Evolutionary conservation across 2,888 invertebrate genomes (phyloP).

Genomic region (Chydorus sphaericus): DNA sequence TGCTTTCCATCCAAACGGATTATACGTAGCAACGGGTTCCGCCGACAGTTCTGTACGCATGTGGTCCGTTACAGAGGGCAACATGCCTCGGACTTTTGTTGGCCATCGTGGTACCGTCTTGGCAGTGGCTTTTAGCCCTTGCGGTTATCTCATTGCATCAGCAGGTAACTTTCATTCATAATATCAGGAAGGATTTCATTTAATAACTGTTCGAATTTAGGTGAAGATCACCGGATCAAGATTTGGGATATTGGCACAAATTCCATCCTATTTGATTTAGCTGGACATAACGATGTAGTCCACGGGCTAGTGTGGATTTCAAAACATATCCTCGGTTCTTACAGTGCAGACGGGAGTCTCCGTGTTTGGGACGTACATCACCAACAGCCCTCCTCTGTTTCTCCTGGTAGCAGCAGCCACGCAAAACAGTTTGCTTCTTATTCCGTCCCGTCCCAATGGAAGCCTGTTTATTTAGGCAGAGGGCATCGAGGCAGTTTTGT

Average conservation of each 20-base stretch:
- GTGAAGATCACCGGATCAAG: slow-evolving; percentile 52
- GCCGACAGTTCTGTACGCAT: slow-evolving; percentile 75
- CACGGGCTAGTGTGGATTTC: slow-evolving; percentile 45
- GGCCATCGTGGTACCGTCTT: slow-evolving; percentile 62
- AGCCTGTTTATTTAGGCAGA: background rate
- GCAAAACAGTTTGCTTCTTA: background rate
- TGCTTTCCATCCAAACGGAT: slow-evolving; percentile 84
- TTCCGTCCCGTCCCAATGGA: background rate
- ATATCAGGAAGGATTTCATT: slow-evolving; percentile 19
- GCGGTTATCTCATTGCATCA: slow-evolving; percentile 68
- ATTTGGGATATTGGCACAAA: slow-evolving; percentile 58
- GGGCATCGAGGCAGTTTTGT: background rate
- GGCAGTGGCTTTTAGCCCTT: slow-evolving; percentile 65
- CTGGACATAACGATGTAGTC: slow-evolving; percentile 46
- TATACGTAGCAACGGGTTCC: slow-evolving; percentile 78
- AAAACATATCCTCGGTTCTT: slow-evolving; percentile 46
- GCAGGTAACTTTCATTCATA: slow-evolving; percentile 43
- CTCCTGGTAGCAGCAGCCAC: background rate
- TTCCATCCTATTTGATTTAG: slow-evolving; percentile 44
- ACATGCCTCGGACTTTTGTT: slow-evolving; percentile 59
- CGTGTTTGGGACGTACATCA: slow-evolving; percentile 49
- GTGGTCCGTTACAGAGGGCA: slow-evolving; percentile 73
- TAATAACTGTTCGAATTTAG: slow-evolving; percentile 26
- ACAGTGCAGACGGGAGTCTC: slow-evolving; percentile 47
- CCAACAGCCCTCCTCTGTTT: background rate